These are phyloP conservation scores for Eupristina koningsbergeri DNA, from an alignment of 1,140 invertebrate species.

Conservation along the genomic window DNA sequence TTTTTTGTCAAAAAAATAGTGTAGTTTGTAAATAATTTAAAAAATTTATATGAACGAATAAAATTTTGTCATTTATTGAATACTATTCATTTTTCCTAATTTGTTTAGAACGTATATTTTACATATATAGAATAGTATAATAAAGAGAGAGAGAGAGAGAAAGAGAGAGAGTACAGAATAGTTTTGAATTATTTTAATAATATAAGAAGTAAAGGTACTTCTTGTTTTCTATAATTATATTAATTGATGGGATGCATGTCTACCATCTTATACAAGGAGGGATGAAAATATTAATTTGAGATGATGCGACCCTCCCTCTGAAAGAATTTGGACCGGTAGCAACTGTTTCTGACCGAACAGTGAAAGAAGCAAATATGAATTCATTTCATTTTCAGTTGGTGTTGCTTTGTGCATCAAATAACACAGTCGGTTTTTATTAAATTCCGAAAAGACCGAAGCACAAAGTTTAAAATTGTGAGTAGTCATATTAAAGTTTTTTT, in stretches of 20 bases:
- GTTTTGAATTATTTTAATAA: constrained; percentile 30
- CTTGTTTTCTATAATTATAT: constrained; percentile 24
- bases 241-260: background rate
- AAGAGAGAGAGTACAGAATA: background rate
- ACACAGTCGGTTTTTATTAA: constrained; percentile 53
- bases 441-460: constrained; percentile 52
- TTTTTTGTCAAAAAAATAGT: too few relatives aligned
- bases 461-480: constrained; percentile 6
- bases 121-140: background rate
- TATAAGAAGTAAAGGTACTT: constrained; percentile 27
- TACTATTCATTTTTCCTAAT: background rate
- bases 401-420: constrained; percentile 26
- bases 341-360: background rate
- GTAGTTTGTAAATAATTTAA: background rate
- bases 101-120: background rate
- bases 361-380: constrained; percentile 48
- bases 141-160: background rate
- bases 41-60: too few relatives aligned
- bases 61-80: background rate
- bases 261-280: constrained; percentile 23
- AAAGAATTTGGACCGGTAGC: constrained; percentile 33
- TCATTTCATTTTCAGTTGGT: constrained; percentile 43
- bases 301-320: background rate
- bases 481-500: too few relatives aligned
- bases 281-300: background rate